Base-by-base conservation (phyloP, 2,888 invertebrate genomes). In the Arctia plantaginis region DNA sequence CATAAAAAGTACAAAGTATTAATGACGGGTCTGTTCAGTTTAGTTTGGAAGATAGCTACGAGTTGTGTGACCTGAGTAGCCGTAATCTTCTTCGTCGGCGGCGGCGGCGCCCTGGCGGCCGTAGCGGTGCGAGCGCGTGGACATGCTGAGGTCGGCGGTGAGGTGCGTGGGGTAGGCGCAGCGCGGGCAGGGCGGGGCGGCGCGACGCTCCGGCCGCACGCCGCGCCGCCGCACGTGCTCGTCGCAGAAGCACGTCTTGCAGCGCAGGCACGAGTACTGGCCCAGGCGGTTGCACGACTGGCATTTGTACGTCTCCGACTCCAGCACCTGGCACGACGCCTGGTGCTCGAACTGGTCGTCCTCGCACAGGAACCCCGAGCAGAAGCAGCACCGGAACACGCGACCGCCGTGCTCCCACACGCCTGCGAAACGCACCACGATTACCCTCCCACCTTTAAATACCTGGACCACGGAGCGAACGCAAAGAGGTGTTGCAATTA, bases 301-400 rank as follows among this genome's bases (percentile, higher is more conserved):
- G 93, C 99, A 99, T 96, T 99, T 99, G 92, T 98, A 99, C 86
- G 97, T 99, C 94, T 99, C 99, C 0, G 99, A 97, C 90, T 99
- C 99, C 12, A 99, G 95, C 76, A 99, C 98, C 96, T 99, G 99
- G 91, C 99, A 99, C 0, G 98, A 98, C 7, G 99, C 99, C 94
- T 99, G 99, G 94, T 99, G 99, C 93, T 99, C 99, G 94, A 99
- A 99, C 93, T 99, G 99, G 93, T 99, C 99, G 93, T 99, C 99
- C 94, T 99, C 99, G 92, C 99, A 99, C 8, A 98, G 95, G 89
- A 97, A 99, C 69, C 97, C 98, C 85, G 97, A 96, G 91, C 99
- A 99, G 94, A 98, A 99, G 51, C 98, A 98, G 91, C 99, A 99
- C 85, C 97, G 97, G 91, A 98, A 99, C 84, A 98, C 97, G 72